Evolutionary conservation across 35 echinoderm and acorn worm genomes (phyloP).

Genomic region (Heliocidaris erythrogramma): DNA sequence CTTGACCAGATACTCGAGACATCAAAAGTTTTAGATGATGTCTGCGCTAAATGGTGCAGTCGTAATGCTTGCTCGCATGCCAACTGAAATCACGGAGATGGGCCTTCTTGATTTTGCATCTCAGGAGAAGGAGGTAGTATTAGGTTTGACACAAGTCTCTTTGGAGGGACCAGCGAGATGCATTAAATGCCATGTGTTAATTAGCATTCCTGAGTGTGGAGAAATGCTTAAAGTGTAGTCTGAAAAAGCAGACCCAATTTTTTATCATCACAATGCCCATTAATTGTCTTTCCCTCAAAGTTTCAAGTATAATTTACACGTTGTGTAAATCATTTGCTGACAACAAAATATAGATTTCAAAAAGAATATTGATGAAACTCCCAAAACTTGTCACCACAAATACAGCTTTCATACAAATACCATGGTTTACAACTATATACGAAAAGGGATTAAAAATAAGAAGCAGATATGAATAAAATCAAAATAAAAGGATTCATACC

Average conservation of each 20-base stretch:
- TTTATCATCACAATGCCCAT: not conserved
- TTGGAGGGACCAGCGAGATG: not conserved
- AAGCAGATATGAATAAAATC: not conserved
- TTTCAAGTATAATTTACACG: too few relatives aligned
- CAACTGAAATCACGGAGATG: conserved; percentile 8
- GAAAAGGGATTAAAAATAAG: not conserved
- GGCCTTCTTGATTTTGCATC: not conserved
- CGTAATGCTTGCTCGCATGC: not conserved
- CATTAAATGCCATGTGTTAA: conserved; percentile 12
- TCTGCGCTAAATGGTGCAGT: not conserved
- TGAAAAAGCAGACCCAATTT: not conserved
- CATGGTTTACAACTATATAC: too few relatives aligned
- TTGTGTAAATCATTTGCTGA: too few relatives aligned
- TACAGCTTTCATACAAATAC: too few relatives aligned
- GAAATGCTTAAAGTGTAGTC: conserved; percentile 9
- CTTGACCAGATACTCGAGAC: not conserved
- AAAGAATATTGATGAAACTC: too few relatives aligned
- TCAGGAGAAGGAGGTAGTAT: not conserved
- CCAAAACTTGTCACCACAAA: too few relatives aligned
- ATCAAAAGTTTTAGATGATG: not conserved
- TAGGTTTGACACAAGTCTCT: not conserved
- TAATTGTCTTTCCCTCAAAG: too few relatives aligned
- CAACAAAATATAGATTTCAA: too few relatives aligned
- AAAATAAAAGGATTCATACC: not conserved
- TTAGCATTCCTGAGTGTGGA: not conserved